Conservation (phyloP, 1,140 invertebrate genomes). For the Phenacoccus solenopsis region DNA sequence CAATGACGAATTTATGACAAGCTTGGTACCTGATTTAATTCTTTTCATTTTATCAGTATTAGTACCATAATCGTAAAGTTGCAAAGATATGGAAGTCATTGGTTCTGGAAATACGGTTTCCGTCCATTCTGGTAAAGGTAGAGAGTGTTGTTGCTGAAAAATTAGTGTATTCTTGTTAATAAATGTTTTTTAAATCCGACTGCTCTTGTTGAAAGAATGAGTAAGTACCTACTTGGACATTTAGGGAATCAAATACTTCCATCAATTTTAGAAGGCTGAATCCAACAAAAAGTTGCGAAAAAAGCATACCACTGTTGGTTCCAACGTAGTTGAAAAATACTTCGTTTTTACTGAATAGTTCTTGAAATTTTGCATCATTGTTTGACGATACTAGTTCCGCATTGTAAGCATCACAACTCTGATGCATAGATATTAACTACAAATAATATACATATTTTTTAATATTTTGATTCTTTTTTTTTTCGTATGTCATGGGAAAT, state of each 20-base stretch:
- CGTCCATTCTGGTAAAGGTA: slow-evolving; percentile 17
- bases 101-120: slow-evolving; percentile 8
- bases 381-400: slow-evolving; percentile 9
- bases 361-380: slow-evolving; percentile 5
- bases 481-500: not conserved
- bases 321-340: slow-evolving; percentile 19
- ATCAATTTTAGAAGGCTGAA: not conserved
- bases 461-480: too few species aligned
- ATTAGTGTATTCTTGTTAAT: not conserved
- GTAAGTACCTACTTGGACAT: slow-evolving; percentile 19
- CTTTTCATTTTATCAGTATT: not conserved
- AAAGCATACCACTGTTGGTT: slow-evolving; percentile 7
- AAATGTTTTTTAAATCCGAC: not conserved
- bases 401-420: slow-evolving; percentile 6
- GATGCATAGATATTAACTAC: not conserved
- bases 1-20: too few species aligned
- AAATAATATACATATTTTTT: not conserved
- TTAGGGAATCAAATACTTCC: slow-evolving; percentile 21
- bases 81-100: not conserved
- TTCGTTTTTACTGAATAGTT: slow-evolving; percentile 18
- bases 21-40: not conserved
- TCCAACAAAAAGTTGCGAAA: not conserved
- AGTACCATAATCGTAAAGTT: not conserved
- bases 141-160: not conserved
- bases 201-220: not conserved